phyloP scores from a whole-genome alignment of 2,797 vertebrate genomes.

The Pitangus sulphuratus region DNA sequence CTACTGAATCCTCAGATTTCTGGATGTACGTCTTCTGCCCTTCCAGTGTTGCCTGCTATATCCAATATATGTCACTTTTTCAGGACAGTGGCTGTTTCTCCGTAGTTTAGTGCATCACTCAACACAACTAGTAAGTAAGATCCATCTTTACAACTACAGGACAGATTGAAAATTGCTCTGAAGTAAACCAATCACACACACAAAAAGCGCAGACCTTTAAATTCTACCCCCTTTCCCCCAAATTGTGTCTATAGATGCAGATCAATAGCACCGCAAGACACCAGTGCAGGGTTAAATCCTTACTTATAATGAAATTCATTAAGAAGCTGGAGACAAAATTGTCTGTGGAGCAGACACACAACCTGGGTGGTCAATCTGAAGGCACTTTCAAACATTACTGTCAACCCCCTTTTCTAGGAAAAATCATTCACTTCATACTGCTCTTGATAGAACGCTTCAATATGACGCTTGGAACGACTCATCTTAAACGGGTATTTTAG shows the following conservation, averaged over 20 bases:
- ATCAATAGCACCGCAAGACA: neutral
- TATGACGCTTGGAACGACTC: neutral
- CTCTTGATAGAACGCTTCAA: neutral
- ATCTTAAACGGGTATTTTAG: neutral
- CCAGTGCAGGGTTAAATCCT: neutral
- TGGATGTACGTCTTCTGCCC: neutral
- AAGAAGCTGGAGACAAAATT: neutral
- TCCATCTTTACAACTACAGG: neutral
- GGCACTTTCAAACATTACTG: neutral
- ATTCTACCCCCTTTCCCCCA: fast-evolving
- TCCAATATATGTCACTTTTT: fast-evolving
- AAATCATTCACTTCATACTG: neutral
- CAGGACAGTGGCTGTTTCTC: neutral
- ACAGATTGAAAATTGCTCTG: neutral
- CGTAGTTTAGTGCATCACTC: neutral
- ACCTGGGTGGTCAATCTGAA: neutral
- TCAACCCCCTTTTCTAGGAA: neutral
- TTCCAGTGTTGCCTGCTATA: neutral
- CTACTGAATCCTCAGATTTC: neutral
- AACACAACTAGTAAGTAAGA: neutral
- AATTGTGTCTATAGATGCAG: neutral
- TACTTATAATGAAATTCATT: neutral
- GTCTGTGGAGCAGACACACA: neutral
- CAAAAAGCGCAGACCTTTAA: neutral
- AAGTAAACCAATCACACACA: neutral